Conservation (phyloP, 64 coral and sea anemone genomes). For the Cladopsammia gracilis region DNA sequence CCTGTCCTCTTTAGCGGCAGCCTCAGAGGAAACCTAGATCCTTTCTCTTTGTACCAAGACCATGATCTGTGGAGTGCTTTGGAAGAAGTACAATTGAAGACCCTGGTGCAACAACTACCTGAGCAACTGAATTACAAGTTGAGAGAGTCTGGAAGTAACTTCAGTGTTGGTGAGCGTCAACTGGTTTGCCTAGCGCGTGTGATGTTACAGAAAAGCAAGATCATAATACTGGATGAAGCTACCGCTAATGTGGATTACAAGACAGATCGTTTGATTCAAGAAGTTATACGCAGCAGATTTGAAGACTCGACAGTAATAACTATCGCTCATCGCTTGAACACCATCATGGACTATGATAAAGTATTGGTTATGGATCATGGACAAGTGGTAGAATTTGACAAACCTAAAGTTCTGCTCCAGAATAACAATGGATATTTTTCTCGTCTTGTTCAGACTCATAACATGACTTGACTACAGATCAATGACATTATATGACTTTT, state of each 20-base stretch:
- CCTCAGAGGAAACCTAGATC: slow-evolving; percentile 71
- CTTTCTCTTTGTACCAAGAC: slow-evolving; percentile 46
- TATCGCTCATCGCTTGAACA: slow-evolving; percentile 75
- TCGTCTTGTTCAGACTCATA: slow-evolving; percentile 7
- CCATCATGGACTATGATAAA: slow-evolving; percentile 69
- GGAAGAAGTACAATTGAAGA: slow-evolving; percentile 68
- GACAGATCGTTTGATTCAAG: slow-evolving; percentile 62
- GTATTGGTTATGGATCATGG: slow-evolving; percentile 67
- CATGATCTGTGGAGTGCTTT: slow-evolving; percentile 56
- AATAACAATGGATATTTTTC: slow-evolving; percentile 60
- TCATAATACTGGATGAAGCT: slow-evolving; percentile 68
- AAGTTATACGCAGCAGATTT: slow-evolving; percentile 50
- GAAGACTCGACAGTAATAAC: slow-evolving; percentile 57
- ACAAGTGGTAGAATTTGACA: slow-evolving; percentile 60
- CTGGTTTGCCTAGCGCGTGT: slow-evolving; percentile 67
- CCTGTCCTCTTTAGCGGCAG: slow-evolving; percentile 75
- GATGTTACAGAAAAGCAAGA: slow-evolving; percentile 52
- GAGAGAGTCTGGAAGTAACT: slow-evolving; percentile 42
- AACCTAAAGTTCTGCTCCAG: slow-evolving; percentile 23
- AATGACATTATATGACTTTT: background rate
- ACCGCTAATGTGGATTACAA: slow-evolving; percentile 67
- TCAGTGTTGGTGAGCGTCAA: slow-evolving; percentile 67
- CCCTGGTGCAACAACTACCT: slow-evolving; percentile 18
- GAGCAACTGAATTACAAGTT: slow-evolving; percentile 60
- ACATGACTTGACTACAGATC: background rate